These are phyloP conservation scores for Notarius lentiginosus DNA, from an alignment of 2,113 vertebrate species.

Conservation along the genomic window DNA sequence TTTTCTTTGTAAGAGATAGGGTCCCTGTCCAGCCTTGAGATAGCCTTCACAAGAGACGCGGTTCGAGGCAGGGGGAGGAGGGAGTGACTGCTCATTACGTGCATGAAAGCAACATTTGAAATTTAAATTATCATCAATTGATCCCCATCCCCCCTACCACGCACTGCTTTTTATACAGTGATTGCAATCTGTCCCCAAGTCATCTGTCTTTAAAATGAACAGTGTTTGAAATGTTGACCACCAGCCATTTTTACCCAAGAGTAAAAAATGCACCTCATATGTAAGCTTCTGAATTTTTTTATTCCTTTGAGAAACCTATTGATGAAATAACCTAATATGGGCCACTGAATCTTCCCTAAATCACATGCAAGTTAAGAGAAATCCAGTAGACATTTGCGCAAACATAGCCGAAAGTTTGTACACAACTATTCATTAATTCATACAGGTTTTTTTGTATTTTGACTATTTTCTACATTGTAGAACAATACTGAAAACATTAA, in stretches of 20 bases:
- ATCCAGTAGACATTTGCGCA: neutral
- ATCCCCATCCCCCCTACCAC: neutral
- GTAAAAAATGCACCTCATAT: neutral
- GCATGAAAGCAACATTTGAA: constrained; percentile 34
- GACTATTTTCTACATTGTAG: no score
- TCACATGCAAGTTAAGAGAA: constrained; percentile 37
- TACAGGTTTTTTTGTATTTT: no score
- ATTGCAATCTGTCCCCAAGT: neutral
- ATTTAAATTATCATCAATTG: constrained; percentile 33
- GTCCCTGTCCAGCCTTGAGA: constrained; percentile 35
- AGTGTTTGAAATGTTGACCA: neutral
- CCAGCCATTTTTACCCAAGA: neutral
- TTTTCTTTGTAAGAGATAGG: constrained; percentile 54
- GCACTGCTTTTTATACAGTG: neutral
- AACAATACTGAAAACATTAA: no score
- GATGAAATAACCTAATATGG: neutral
- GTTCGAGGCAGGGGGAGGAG: neutral
- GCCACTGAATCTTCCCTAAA: neutral
- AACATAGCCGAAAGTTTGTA: neutral
- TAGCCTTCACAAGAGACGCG: constrained; percentile 35
- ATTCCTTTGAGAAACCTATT: neutral
- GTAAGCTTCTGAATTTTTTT: neutral
- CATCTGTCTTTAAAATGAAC: constrained; percentile 18
- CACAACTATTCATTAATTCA: no score
- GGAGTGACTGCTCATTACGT: constrained; percentile 23